phyloP scores from a whole-genome alignment of 2,113 vertebrate genomes.

The Colaptes auratus region DNA sequence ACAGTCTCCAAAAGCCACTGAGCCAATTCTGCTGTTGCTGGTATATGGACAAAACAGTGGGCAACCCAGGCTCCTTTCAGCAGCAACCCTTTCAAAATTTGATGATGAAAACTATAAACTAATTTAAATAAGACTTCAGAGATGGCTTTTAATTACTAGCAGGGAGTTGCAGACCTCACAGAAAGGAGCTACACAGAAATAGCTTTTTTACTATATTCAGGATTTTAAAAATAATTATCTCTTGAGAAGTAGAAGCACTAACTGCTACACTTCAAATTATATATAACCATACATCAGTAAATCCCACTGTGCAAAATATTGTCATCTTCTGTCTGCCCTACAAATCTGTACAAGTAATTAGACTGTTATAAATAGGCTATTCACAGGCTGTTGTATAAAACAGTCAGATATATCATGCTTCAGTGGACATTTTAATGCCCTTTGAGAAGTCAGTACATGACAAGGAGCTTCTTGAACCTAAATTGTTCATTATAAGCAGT shows the following conservation, averaged over 20 bases:
- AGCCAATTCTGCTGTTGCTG: not conserved
- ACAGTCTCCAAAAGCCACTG: not conserved
- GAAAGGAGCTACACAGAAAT: not conserved
- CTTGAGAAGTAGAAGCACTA: not conserved
- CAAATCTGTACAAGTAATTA: conserved; percentile 13
- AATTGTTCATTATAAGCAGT: conserved; percentile 42
- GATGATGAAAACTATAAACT: not conserved
- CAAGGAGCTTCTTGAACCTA: conserved; percentile 44
- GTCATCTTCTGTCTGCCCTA: not conserved
- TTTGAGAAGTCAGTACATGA: not conserved
- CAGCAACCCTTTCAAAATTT: not conserved
- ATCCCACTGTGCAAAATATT: not conserved
- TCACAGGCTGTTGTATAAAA: not conserved
- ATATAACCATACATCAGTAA: not conserved
- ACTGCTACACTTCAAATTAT: not conserved
- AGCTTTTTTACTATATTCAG: not conserved
- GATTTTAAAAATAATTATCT: not conserved
- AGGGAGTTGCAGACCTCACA: not conserved
- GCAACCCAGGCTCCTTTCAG: not conserved
- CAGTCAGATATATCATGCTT: not conserved
- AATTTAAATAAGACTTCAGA: not conserved
- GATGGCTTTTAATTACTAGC: not conserved
- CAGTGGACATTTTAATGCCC: conserved; percentile 24
- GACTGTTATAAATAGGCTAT: conserved; percentile 26
- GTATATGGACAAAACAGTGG: not conserved